phyloP scores from a whole-genome alignment of 2,113 vertebrate genomes.

The Gallinago jamesoni region DNA sequence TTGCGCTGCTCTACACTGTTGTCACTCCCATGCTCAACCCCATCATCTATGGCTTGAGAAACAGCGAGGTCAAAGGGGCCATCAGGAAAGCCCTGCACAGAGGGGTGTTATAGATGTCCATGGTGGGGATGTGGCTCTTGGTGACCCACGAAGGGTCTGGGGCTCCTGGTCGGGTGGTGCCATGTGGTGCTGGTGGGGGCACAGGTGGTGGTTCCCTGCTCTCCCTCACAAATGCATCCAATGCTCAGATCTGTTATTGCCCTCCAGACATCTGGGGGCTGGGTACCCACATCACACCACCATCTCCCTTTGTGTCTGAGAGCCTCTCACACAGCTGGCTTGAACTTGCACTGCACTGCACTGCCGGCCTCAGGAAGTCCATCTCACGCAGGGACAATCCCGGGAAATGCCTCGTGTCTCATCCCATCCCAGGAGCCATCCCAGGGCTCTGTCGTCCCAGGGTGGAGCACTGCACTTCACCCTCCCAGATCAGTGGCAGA shows the following conservation, averaged over 20 bases:
- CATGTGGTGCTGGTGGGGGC: background rate
- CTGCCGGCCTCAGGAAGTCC: background rate
- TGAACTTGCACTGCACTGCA: rapidly evolving
- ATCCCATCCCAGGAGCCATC: background rate
- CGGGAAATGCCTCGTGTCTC: background rate
- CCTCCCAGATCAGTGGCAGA: background rate
- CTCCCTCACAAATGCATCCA: background rate
- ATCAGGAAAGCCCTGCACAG: background rate
- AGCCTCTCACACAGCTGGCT: background rate
- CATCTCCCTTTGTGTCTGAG: background rate
- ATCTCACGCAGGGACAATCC: background rate
- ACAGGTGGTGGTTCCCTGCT: background rate
- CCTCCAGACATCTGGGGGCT: rapidly evolving
- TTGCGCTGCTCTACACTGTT: rapidly evolving
- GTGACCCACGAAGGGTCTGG: background rate
- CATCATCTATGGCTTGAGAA: background rate
- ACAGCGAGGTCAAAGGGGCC: background rate
- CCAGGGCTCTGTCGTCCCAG: too few relatives aligned
- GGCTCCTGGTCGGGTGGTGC: rapidly evolving
- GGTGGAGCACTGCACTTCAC: background rate
- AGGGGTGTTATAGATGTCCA: too few relatives aligned
- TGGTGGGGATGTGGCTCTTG: rapidly evolving
- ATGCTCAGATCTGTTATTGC: background rate
- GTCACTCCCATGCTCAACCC: background rate
- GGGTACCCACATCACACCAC: background rate